Conservation (phyloP, 2,888 invertebrate species). For the Venusia cambrica region DNA sequence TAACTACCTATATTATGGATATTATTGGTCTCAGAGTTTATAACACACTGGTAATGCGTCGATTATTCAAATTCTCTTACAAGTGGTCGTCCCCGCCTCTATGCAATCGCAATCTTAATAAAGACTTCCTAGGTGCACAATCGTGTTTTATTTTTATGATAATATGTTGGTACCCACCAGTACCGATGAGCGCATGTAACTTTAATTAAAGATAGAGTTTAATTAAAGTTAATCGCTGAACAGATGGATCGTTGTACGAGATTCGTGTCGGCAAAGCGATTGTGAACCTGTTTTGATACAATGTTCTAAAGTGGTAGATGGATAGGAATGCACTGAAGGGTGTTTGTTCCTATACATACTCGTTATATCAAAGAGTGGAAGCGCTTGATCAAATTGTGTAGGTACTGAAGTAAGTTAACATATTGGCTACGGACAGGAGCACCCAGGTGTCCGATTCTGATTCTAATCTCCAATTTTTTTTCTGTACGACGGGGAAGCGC, state of each 20-base stretch:
- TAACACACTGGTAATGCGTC: conserved; percentile 59
- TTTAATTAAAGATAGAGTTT: conserved; percentile 73
- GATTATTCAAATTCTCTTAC: conserved; percentile 74
- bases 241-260: conserved; percentile 51
- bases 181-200: conserved; percentile 46
- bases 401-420: too few species aligned
- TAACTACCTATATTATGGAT: too few species aligned
- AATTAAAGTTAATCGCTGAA: conserved; percentile 68
- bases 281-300: conserved; percentile 24
- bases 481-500: too few species aligned
- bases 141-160: conserved; percentile 67
- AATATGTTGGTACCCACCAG: too few species aligned
- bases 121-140: conserved; percentile 75
- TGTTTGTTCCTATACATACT: too few species aligned
- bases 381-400: too few species aligned
- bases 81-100: conserved; percentile 68
- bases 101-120: conserved; percentile 77
- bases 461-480: too few species aligned
- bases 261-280: conserved; percentile 37
- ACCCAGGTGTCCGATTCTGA: too few species aligned
- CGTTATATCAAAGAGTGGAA: too few species aligned
- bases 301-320: conserved; percentile 8
- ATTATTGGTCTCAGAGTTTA: conserved; percentile 28
- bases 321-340: too few species aligned
- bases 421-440: too few species aligned